phyloP scores from a whole-genome alignment of 2,113 vertebrate species.

The Sitta europaea region DNA sequence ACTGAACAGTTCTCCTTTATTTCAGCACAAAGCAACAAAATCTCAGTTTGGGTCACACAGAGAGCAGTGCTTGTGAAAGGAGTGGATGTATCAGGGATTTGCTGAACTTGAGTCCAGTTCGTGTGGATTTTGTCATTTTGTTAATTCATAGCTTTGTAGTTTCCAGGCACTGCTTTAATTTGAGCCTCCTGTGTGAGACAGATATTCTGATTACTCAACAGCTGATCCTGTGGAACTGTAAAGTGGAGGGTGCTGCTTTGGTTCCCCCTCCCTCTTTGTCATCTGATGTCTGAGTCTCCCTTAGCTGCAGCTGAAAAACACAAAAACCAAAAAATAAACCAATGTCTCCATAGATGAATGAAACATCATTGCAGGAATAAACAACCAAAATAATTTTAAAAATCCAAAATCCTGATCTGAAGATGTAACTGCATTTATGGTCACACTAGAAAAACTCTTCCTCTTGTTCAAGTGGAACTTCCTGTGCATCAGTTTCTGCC shows the following conservation, averaged over 20 bases:
- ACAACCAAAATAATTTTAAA: rapidly evolving
- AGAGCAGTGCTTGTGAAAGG: neutral
- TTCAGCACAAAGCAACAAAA: neutral
- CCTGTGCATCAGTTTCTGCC: neutral
- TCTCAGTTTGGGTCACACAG: neutral
- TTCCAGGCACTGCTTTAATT: conserved; percentile 31
- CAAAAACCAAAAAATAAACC: neutral
- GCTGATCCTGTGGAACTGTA: neutral
- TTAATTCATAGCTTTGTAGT: conserved; percentile 10
- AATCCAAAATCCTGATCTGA: neutral
- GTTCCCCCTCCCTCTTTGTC: rapidly evolving
- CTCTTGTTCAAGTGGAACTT: neutral
- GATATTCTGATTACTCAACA: neutral
- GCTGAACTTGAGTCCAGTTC: neutral
- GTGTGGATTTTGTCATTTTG: neutral
- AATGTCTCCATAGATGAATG: neutral
- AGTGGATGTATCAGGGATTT: neutral
- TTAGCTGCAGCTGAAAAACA: neutral
- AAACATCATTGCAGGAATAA: neutral
- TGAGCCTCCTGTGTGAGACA: neutral
- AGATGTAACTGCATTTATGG: neutral
- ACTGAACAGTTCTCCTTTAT: neutral
- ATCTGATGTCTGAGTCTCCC: neutral
- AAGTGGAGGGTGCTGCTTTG: neutral
- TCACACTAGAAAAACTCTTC: neutral